Conservation (phyloP, 2,113 vertebrate species). For the Miniopterus natalensis region DNA sequence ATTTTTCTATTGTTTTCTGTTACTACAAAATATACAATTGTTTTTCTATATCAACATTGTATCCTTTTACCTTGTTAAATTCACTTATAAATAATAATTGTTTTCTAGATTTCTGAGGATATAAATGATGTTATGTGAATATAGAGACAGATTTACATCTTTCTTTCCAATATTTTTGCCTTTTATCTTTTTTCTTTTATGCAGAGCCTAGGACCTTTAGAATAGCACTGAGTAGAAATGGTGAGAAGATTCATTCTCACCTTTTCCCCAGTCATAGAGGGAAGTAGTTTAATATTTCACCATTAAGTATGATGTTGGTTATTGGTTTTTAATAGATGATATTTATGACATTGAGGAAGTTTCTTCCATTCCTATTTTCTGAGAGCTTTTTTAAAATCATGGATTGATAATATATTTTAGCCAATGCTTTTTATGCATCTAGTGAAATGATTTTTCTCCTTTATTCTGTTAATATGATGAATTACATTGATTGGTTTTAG, state of each 20-base stretch:
- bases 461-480: constrained; percentile 34
- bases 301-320: background rate
- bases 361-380: background rate
- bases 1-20: background rate
- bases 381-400: background rate
- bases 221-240: background rate
- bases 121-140: background rate
- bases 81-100: constrained; percentile 4
- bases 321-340: background rate
- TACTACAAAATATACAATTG: background rate
- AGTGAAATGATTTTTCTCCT: constrained; percentile 43
- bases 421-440: background rate
- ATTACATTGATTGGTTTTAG: constrained; percentile 28
- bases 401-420: background rate
- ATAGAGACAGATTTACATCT: background rate
- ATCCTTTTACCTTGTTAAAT: background rate
- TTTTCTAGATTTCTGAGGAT: constrained; percentile 22
- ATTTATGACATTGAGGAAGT: background rate
- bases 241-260: background rate
- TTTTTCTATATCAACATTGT: background rate
- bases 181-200: background rate
- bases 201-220: background rate
- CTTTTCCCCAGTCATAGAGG: background rate
- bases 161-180: background rate
- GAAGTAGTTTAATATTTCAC: background rate